A percentile compares a stretch with the other conserved stretches of the same genome.
phyloP scores from a whole-genome alignment of 2,888 invertebrate species.

The Spodoptera picta region DNA sequence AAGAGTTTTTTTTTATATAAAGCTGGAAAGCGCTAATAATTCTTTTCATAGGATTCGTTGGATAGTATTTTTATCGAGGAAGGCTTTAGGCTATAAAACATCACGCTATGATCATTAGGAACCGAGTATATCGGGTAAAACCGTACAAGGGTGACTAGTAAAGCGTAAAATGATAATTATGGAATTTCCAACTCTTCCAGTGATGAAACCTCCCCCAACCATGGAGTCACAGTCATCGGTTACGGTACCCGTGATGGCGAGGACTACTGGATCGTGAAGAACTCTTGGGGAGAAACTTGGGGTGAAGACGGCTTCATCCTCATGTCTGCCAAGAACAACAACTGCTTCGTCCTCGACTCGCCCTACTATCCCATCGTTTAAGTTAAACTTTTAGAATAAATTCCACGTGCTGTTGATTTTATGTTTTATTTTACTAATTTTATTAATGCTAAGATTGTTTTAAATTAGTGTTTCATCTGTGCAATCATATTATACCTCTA shows the following conservation, averaged over 20 bases:
- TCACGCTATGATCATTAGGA: too few species aligned
- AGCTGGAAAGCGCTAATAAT: too few species aligned
- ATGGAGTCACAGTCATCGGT: slow-evolving; percentile 68
- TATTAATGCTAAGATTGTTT: neutral
- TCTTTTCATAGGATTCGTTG: too few species aligned
- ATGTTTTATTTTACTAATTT: slow-evolving; percentile 5
- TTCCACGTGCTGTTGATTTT: slow-evolving; percentile 56
- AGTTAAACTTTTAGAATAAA: slow-evolving; percentile 45
- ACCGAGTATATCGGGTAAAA: too few species aligned
- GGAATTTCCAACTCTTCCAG: slow-evolving; percentile 22
- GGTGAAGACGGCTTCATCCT: slow-evolving; percentile 71
- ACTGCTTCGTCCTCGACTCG: slow-evolving; percentile 60
- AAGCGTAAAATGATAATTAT: too few species aligned
- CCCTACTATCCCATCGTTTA: slow-evolving; percentile 59
- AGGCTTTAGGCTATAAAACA: too few species aligned
- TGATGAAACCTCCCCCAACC: slow-evolving; percentile 45
- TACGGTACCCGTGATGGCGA: slow-evolving; percentile 66
- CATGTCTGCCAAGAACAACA: slow-evolving; percentile 61
- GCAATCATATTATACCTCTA: too few species aligned
- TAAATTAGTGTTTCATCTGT: neutral
- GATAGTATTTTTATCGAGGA: too few species aligned
- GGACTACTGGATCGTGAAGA: slow-evolving; percentile 73
- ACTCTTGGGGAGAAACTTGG: slow-evolving; percentile 72
- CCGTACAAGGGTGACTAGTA: too few species aligned
- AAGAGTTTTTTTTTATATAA: too few species aligned